Evolutionary conservation across 2,888 invertebrate species (phyloP), one percentile per base, ranked within the genome.

Genomic region (Dorcus hopei): DNA sequence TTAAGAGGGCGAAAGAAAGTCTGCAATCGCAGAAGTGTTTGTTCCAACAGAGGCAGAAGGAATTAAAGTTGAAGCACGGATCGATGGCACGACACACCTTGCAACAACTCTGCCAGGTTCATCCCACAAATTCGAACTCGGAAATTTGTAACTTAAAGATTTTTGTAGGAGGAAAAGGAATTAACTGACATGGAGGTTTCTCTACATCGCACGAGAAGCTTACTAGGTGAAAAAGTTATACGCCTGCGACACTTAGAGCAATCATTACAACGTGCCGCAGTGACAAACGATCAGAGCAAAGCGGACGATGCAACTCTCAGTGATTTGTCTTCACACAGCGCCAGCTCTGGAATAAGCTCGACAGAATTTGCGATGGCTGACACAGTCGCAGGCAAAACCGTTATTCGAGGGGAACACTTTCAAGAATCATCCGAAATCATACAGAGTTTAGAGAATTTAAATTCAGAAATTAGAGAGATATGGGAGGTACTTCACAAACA

Each of bases 131-230:
- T 14, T 14, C 14, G 14, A 14, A 14, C 14, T 14, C 14, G 1
- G 14, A 14, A 14, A 14, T 14, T 14, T 14, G 14, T 14, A 14
- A 14, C 14, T 14, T 14, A 14, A 47, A 19, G 33, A 33, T n/a
- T 76, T 26, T 79, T 79, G 38, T 75, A 91, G 86, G 91, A 92
- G 77, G 91, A 91, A 75, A 87, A 90, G 61, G 91, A 91, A 63
- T 79, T 90, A 2, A 91, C 91, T 0, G 92, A 92, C 71, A 87
- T 92, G 82, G 92, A 92, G 75, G 90, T 92, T 60, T 90, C 90
- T 57, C 76, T 92, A 47, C 91, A 92, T 79, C 85, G 92, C 0
- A 92, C 92, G 2, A 83, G 89, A 1, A 90, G 91, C 3, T 77
- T 92, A 39, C 80, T 92, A 16, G 91, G 91, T 9, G 92, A 92